phyloP scores from a whole-genome alignment of 1,140 invertebrate species.

The Pseudachorutes palmiensis region DNA sequence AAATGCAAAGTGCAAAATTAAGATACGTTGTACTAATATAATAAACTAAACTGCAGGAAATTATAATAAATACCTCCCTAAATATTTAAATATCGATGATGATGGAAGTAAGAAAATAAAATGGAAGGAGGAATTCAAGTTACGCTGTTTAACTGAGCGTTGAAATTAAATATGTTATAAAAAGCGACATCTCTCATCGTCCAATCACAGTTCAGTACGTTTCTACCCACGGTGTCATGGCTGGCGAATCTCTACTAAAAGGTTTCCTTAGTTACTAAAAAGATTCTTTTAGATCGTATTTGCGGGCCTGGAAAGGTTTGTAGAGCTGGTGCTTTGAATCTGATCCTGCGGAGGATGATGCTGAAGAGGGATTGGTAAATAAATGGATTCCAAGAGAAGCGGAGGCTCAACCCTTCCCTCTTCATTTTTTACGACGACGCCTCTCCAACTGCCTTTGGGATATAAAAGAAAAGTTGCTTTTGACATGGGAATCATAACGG shows the following conservation, averaged over 20 bases:
- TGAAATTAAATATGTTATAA: background rate
- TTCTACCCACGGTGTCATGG: background rate
- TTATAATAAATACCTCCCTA: background rate
- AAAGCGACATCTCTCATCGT: background rate
- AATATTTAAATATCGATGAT: too few species aligned
- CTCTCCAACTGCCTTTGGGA: background rate
- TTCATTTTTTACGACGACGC: constrained; percentile 14
- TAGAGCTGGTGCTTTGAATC: background rate
- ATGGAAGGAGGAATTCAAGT: background rate
- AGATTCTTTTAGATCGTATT: background rate
- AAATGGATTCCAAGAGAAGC: constrained; percentile 17
- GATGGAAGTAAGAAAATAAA: background rate
- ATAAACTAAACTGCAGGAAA: background rate
- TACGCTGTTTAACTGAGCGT: background rate
- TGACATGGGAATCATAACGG: constrained; percentile 5
- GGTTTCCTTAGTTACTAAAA: background rate
- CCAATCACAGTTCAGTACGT: background rate
- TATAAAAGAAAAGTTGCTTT: constrained; percentile 10
- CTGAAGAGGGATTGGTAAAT: constrained; percentile 18
- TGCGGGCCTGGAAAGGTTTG: background rate
- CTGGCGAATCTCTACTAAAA: background rate
- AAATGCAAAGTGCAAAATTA: background rate
- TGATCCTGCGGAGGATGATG: background rate
- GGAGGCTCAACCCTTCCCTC: constrained; percentile 21
- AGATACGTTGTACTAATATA: background rate